Percentiles rank a stretch among this genome's conserved stretches.
Evolutionary conservation across 2,888 invertebrate species (phyloP).

Genomic region (Platycheirus albimanus): DNA sequence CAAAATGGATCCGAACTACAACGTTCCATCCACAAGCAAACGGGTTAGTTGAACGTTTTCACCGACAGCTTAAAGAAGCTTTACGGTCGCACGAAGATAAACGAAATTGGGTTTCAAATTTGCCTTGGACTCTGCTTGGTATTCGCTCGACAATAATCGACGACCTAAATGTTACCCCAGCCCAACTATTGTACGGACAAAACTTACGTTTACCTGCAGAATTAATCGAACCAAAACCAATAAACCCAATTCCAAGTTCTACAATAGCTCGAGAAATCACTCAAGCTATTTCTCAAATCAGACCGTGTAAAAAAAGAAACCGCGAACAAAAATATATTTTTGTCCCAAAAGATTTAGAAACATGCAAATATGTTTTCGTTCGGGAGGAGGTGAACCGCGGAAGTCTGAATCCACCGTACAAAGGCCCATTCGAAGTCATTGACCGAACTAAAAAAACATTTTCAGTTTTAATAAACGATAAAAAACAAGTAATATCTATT

Average conservation of each 20-base stretch:
- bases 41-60: background rate
- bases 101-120: background rate
- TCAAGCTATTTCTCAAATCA: conserved; percentile 16
- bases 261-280: conserved; percentile 4
- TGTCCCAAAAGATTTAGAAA: conserved; percentile 18
- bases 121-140: background rate
- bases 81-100: background rate
- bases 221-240: conserved; percentile 1
- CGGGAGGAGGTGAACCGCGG: conserved; percentile 19
- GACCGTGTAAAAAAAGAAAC: background rate
- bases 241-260: conserved; percentile 1
- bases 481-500: too few species aligned
- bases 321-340: conserved; percentile 29
- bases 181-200: conserved; percentile 37
- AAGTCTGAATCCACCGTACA: background rate
- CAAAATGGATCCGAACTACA: background rate
- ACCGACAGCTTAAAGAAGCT: background rate
- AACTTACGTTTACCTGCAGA: conserved; percentile 29
- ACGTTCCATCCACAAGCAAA: background rate
- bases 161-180: background rate
- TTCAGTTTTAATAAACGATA: too few species aligned
- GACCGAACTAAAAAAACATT: too few species aligned
- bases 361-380: conserved; percentile 14
- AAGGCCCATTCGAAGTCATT: too few species aligned
- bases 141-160: background rate